Base-by-base conservation (phyloP, 2,888 invertebrate species). In the Leptarthrus brevirostris region DNA sequence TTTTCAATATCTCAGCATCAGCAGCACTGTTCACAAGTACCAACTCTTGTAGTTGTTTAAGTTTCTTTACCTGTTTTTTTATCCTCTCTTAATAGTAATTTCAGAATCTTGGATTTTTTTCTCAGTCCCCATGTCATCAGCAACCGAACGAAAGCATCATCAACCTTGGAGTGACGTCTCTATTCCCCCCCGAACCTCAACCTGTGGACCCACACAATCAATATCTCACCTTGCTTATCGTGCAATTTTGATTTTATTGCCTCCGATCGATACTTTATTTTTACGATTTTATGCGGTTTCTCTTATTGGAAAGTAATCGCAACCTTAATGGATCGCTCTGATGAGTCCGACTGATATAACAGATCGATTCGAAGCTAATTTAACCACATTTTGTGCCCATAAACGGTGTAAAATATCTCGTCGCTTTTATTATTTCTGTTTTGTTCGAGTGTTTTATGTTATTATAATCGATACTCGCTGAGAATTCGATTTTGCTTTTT, bases 361-460 rank as follows among this genome's bases (percentile, higher is more conserved):
- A 24, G 64, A 64, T 64, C 47, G 47, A 64, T 64, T 64, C 44
- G 44, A 12, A 64, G 64, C 36, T 64, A 64, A 64, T 64, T 64
- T 64, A 64, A 64, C 64, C 64, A 47, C 64, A 64, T 64, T 58
- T 64, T 64, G 64, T 24, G 64, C 64, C 64, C 64, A 40, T 64
- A 64, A 64, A 64, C 26, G 64, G 64, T 47, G 64, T 40, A 64
- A 64, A 64, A 47, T 64, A 64, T 64, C 64, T 40, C 44, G 40
- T 44, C 44, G 64, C 20, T 49, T 18, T 64, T 64, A 34, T 64
- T 36, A 16, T 64, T 36, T 8, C 22, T 24, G 40, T n/a, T 40
- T 40, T 14, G 14, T 5, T 24, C 22, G 61, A 40, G 22, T 16
- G n/a, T 64, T 47, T 64, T 61, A 36, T 61, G 61, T 36, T 61